Evolutionary conservation across 2,888 invertebrate genomes (phyloP).

Genomic region (Uloborus plumipes): DNA sequence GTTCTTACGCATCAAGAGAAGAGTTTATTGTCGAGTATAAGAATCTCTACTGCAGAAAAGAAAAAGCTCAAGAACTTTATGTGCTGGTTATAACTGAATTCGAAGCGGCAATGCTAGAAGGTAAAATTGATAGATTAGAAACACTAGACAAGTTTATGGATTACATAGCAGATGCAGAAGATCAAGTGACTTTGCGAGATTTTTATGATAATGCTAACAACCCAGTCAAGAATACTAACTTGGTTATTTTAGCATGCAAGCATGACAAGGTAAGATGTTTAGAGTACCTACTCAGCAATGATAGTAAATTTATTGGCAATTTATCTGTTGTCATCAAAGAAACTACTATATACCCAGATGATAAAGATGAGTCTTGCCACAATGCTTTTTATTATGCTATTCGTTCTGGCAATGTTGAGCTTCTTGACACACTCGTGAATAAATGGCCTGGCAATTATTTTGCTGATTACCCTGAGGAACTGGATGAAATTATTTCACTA

Average conservation of each 20-base stretch:
- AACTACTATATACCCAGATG: not conserved
- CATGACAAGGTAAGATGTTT: slow-evolving; percentile 1
- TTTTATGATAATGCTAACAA: slow-evolving; percentile 3
- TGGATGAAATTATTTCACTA: slow-evolving; percentile 22
- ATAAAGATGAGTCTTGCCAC: slow-evolving; percentile 9
- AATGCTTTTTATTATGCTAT: slow-evolving; percentile 43
- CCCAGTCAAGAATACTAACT: slow-evolving; percentile 21
- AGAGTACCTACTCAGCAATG: not conserved
- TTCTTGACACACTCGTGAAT: slow-evolving; percentile 9
- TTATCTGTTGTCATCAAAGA: not conserved
- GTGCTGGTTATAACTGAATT: not conserved
- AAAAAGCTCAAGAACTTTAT: not conserved
- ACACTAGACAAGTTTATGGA: not conserved
- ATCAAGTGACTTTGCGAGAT: not conserved
- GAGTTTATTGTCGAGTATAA: not conserved
- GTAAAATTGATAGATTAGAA: not conserved
- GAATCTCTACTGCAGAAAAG: not conserved
- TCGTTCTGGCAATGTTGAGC: not conserved
- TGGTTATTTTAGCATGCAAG: slow-evolving; percentile 20
- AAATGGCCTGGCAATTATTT: slow-evolving; percentile 22
- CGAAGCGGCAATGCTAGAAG: not conserved
- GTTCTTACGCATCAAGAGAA: not conserved
- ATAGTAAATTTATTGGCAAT: slow-evolving; percentile 10
- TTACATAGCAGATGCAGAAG: not conserved
- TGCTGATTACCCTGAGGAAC: not conserved